Evolutionary conservation across 1,140 invertebrate genomes (phyloP), one percentile per base, ranked within the genome.

Genomic region (Uloborus diversus): DNA sequence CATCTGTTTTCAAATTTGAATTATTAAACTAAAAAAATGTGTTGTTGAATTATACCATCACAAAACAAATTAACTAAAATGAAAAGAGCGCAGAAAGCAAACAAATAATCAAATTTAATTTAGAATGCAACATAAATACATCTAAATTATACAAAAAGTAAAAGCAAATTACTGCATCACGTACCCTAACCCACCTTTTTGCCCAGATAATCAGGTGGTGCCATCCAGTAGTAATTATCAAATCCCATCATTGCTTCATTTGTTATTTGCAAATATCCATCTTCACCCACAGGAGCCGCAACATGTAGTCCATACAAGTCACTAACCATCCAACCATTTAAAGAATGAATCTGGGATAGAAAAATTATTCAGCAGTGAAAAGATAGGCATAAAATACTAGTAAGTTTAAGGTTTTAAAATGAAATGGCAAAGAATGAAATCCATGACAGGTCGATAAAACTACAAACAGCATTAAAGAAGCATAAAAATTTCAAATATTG

Each of bases 201-300:
- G 0, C 89, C 88, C 66, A 87, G 83, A 81, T 91, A 89, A 78
- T 87, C 86, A 75, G 90, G 85, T 4, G 95, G 96, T 30, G 94
- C 94, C 71, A 92, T 86, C 95, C 96, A 99, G 86, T 96, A 99
- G 84, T 94, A 95, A 56, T 91, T 90, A 82, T 93, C 91, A 84
- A 91, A 90, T 13, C 89, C 89, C 4, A 64, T 30, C 83, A 93
- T 85, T 75, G 94, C 93, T 82, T 91, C 90, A 82, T 90, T 85
- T 20, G 85, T 87, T 49, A 85, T 84, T 35, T 82, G 82, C 14
- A 86, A 82, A 47, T 84, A 82, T n/a, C 82, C 85, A 69, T 83
- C 83, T 71, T 85, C 84, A 35, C 81, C 73, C 4, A 66, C 56
- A 37, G 86, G 84, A 33, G 66, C 66, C 32, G 85, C 81, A 59